Percentiles rank a stretch among this genome's conserved stretches.
These are phyloP conservation scores for Sterrhoptilus dennistouni DNA, from an alignment of 2,113 vertebrate genomes.

Conservation along the genomic window DNA sequence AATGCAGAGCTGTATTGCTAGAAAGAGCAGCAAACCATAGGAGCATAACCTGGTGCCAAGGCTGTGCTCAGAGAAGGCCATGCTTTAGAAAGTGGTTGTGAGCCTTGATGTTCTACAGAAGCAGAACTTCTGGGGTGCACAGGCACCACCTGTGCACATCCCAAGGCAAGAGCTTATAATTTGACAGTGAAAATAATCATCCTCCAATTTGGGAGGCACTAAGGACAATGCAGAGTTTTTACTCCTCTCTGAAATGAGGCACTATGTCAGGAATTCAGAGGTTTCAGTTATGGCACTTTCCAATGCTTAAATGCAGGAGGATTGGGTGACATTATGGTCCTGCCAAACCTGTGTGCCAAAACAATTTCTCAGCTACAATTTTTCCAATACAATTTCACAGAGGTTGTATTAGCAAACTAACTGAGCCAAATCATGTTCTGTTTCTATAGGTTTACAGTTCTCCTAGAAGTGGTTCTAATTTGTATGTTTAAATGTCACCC, in stretches of 20 bases:
- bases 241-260: neutral
- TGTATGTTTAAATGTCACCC: neutral
- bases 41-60: neutral
- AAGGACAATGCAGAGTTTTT: neutral
- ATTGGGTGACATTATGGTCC: accelerated
- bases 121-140: neutral
- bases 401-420: neutral
- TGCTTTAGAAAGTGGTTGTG: neutral
- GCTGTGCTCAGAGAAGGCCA: neutral
- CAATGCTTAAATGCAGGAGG: neutral
- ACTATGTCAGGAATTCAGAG: neutral
- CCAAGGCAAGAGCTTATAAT: neutral
- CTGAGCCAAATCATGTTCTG: neutral
- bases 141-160: neutral
- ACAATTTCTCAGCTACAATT: neutral
- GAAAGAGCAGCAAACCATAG: neutral
- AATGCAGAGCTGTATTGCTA: neutral
- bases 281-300: neutral
- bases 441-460: neutral
- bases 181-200: neutral
- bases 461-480: neutral
- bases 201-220: neutral
- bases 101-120: neutral
- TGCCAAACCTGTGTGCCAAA: neutral
- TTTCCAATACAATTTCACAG: neutral